Evolutionary conservation across 2,113 vertebrate genomes (phyloP).

Genomic region (Polypterus senegalus): DNA sequence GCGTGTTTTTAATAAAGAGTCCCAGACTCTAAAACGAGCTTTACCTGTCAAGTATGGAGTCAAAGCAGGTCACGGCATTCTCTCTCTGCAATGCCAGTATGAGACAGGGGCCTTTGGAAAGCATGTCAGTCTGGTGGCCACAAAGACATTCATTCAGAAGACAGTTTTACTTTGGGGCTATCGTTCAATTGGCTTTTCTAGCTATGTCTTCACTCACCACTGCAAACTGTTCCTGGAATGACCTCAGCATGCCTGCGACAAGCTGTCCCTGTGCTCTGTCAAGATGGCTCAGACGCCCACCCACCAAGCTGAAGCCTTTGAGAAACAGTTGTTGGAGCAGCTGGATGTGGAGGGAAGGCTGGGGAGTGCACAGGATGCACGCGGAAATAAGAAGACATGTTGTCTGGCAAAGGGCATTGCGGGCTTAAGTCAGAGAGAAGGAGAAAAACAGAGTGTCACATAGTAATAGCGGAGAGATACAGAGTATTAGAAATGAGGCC

Average conservation of each 20-base stretch:
- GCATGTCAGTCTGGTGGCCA: slow-evolving; percentile 23
- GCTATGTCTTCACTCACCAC: slow-evolving; percentile 10
- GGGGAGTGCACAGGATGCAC: slow-evolving; percentile 21
- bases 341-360: slow-evolving; percentile 27
- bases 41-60: slow-evolving; percentile 42
- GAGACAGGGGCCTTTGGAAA: slow-evolving; percentile 33
- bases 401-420: slow-evolving; percentile 36
- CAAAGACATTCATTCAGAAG: neutral
- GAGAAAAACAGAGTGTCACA: too few relatives aligned
- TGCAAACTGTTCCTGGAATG: slow-evolving; percentile 23
- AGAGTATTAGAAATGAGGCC: too few relatives aligned
- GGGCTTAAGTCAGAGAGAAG: neutral
- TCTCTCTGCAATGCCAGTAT: slow-evolving; percentile 40
- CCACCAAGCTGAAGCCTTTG: slow-evolving; percentile 44
- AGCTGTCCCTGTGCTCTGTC: slow-evolving; percentile 25
- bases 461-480: too few relatives aligned
- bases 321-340: slow-evolving; percentile 33
- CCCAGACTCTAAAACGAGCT: neutral
- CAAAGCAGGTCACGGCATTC: slow-evolving; percentile 26
- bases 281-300: slow-evolving; percentile 30
- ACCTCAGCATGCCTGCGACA: slow-evolving; percentile 23
- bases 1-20: neutral
- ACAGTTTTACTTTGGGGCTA: neutral
- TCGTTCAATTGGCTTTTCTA: neutral
- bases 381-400: slow-evolving; percentile 45